Conservation (phyloP, 1,140 invertebrate species). For the Bicyclus anynana region DNA sequence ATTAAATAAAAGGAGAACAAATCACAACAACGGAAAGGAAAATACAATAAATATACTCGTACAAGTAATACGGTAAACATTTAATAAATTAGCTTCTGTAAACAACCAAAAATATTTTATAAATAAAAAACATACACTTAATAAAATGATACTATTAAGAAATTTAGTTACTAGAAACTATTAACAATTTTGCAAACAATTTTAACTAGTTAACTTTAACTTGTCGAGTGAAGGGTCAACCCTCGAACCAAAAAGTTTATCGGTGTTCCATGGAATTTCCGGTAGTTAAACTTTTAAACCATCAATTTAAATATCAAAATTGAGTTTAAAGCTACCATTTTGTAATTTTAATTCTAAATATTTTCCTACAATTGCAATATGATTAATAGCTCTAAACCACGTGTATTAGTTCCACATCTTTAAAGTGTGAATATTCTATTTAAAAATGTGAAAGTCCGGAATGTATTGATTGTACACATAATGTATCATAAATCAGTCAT, state of each 20-base stretch:
- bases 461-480: too few species aligned
- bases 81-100: too few species aligned
- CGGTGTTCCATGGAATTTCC: background rate
- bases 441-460: too few species aligned
- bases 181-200: background rate
- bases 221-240: background rate
- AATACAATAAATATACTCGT: too few species aligned
- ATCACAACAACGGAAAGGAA: too few species aligned
- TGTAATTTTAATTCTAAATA: too few species aligned
- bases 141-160: background rate
- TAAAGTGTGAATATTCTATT: too few species aligned
- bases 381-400: background rate
- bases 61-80: too few species aligned
- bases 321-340: background rate
- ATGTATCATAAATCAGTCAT: too few species aligned
- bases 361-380: background rate
- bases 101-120: too few species aligned
- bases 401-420: too few species aligned
- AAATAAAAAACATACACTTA: background rate
- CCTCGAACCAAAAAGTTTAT: slow-evolving; percentile 1
- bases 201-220: slow-evolving; percentile 5
- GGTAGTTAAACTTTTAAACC: background rate
- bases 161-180: background rate
- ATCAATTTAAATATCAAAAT: background rate
- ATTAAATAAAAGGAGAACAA: too few species aligned